Base-by-base conservation (phyloP, 2,113 vertebrate species). In the Hippocampus comes region DNA sequence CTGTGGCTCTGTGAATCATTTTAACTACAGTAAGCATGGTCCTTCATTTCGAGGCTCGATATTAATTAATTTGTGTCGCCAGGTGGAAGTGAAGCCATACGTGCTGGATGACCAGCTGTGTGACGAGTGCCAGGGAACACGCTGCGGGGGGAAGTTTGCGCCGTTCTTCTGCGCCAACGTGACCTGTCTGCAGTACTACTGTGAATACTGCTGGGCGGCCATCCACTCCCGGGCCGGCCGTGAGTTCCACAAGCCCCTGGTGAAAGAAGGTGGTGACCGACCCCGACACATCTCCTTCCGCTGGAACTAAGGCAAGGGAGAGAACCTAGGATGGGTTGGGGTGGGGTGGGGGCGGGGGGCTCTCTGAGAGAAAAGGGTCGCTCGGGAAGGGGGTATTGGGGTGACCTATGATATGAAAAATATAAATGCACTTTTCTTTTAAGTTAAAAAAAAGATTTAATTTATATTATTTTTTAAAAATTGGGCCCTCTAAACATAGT, bases 1-100 rank as follows among this genome's bases (percentile, higher is more conserved):
- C 55, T 17, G 30, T 69, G 34, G 25, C 46, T 38, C 49, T 72
- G 66, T 56, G 68, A 73, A 63, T 72, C 57, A 46, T 60, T 63
- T 43, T 25, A 2, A 23, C 49, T 21, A 5, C 48, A 27, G 9
- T 48, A 23, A 10, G 23, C 23, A 5, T 67, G 17, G 1, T 67
- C 70, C 4, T 64, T 64, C 41, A 15, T 79, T 63, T 63, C 14
- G 27, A 61, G 68, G 65, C 10, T 38, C 18, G 3, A 27, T 41
- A 38, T 18, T 7, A 15, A 84, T 27, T 10, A 55, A 21, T n/a
- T 34, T 69, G 20, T 18, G 11, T 67, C 42, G 5, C 63, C 93
- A 99, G 97, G 97, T 99, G 95, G 97, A 99, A 96, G 97, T 99
- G 93, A 99, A 99, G 97, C 97, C 97, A 97, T 99, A 99, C 90